phyloP scores from a whole-genome alignment of 1,140 invertebrate species.

The Panonychus citri region DNA sequence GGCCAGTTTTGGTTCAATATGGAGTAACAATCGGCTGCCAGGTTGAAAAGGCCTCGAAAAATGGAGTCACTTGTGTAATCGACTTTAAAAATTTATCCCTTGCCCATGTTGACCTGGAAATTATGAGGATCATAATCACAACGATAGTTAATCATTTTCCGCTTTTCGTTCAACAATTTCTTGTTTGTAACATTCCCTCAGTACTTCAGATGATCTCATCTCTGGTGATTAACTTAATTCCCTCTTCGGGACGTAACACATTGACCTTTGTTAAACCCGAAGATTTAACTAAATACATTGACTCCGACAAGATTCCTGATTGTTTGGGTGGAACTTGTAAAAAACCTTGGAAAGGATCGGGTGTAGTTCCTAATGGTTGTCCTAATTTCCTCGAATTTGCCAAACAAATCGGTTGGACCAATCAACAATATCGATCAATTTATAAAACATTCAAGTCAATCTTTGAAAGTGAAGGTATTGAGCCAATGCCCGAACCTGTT shows the following conservation, averaged over 20 bases:
- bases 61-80: slow-evolving; percentile 2
- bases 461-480: not conserved
- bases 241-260: not conserved
- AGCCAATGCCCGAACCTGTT: not conserved
- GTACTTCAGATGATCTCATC: slow-evolving; percentile 1
- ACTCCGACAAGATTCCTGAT: not conserved
- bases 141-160: slow-evolving; percentile 12
- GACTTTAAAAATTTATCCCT: slow-evolving; percentile 6
- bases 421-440: not conserved
- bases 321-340: slow-evolving; percentile 5
- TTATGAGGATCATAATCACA: slow-evolving; percentile 9
- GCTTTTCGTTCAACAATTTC: slow-evolving; percentile 4
- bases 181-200: slow-evolving; percentile 3
- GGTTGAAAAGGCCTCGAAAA: not conserved
- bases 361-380: not conserved
- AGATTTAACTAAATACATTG: slow-evolving; percentile 2
- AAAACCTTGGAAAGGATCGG: not conserved
- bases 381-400: slow-evolving; percentile 20
- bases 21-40: not conserved
- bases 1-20: not conserved
- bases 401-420: not conserved
- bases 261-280: slow-evolving; percentile 1
- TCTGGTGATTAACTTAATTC: slow-evolving; percentile 2
- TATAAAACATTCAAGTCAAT: not conserved
- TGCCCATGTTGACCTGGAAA: slow-evolving; percentile 11